Percentiles rank a stretch among this genome's conserved stretches.
Conservation (phyloP, 2,113 vertebrate species). For the Dendrocopos noguchii region DNA sequence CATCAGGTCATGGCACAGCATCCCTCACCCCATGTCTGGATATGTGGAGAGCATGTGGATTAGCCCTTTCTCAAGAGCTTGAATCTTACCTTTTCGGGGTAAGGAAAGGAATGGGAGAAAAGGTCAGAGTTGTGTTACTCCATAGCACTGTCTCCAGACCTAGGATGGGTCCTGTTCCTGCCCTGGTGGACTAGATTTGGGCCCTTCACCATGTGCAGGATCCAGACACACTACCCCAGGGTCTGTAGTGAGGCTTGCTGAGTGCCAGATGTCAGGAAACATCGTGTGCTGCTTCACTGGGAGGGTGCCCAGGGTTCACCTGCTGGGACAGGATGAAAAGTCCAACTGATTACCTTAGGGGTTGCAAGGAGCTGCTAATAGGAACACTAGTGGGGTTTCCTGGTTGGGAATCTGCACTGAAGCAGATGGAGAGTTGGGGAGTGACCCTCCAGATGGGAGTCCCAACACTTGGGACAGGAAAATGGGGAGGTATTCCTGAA, state of each 20-base stretch:
- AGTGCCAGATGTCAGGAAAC: not conserved
- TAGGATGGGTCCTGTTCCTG: not conserved
- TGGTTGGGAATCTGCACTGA: not conserved
- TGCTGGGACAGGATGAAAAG: not conserved
- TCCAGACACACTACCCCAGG: not conserved
- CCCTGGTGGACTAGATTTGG: not conserved
- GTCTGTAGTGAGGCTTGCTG: not conserved
- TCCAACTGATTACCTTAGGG: rapidly evolving
- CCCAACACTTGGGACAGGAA: not conserved
- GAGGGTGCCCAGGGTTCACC: rapidly evolving
- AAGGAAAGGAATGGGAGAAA: not conserved
- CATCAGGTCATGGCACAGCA: rapidly evolving
- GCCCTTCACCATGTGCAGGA: not conserved
- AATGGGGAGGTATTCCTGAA: not conserved
- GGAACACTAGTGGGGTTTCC: not conserved
- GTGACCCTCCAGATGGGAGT: not conserved
- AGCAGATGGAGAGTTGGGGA: not conserved
- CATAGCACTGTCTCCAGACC: rapidly evolving
- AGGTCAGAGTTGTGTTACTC: not conserved
- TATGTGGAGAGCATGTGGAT: not conserved
- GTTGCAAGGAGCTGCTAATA: not conserved
- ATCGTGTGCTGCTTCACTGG: not conserved
- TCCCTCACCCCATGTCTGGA: not conserved
- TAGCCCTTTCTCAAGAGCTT: not conserved
- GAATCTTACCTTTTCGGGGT: not conserved